A percentile compares a stretch with the other conserved stretches of the same genome.
phyloP scores from a whole-genome alignment of 2,888 invertebrate genomes.

The Panopea generosa region DNA sequence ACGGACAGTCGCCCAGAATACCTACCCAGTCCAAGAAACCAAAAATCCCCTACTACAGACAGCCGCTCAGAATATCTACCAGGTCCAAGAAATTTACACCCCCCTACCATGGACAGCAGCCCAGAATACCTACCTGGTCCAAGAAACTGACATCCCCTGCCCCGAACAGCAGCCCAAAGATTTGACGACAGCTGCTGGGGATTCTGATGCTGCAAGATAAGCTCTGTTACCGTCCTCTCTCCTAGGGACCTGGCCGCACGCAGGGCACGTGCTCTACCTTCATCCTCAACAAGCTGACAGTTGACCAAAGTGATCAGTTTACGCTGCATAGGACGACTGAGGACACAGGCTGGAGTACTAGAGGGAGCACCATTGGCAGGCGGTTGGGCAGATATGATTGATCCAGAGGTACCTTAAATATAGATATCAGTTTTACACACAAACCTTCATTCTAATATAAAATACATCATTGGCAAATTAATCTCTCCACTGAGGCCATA shows the following conservation, averaged over 20 bases:
- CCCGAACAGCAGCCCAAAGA: slow-evolving; percentile 98
- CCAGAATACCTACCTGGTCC: slow-evolving; percentile 93
- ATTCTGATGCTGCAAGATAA: slow-evolving; percentile 97
- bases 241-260: slow-evolving; percentile 95
- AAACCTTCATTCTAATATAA: no score
- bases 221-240: slow-evolving; percentile 96
- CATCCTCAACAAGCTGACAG: slow-evolving; percentile 96
- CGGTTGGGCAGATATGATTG: slow-evolving; percentile 39
- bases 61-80: no score
- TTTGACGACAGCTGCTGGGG: slow-evolving; percentile 97
- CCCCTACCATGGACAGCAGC: no score
- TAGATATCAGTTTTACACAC: no score
- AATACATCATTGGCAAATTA: no score
- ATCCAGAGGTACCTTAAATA: slow-evolving; percentile 51
- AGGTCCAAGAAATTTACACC: no score
- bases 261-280: slow-evolving; percentile 87
- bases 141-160: slow-evolving; percentile 98
- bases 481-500: no score
- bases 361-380: slow-evolving; percentile 12
- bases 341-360: slow-evolving; percentile 61
- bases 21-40: no score
- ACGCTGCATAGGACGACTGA: slow-evolving; percentile 97
- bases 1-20: no score
- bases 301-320: slow-evolving; percentile 97
- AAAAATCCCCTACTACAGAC: no score